Evolutionary conservation across 2,888 invertebrate genomes (phyloP).

Genomic region (Caradrina clavipalpis): DNA sequence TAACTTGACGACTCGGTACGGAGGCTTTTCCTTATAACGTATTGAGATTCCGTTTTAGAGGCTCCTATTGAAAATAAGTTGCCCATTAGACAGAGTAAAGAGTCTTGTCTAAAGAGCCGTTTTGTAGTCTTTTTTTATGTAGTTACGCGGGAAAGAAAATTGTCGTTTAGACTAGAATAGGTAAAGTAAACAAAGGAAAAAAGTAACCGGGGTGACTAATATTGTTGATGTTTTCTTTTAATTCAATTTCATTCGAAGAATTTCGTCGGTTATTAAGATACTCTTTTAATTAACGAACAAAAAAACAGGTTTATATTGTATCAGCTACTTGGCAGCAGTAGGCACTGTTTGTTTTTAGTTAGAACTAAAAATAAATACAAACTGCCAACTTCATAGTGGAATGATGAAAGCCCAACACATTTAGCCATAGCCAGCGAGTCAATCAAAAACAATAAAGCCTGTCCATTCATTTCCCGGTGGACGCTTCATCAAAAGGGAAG

Average conservation of each 20-base stretch:
- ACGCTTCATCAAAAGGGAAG: slow-evolving; percentile 30
- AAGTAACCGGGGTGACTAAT: no score
- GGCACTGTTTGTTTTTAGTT: no score
- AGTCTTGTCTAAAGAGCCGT: slow-evolving; percentile 1
- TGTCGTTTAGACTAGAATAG: no score
- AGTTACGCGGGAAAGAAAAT: background rate
- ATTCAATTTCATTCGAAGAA: no score
- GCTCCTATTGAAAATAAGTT: slow-evolving; percentile 25
- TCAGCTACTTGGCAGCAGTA: no score
- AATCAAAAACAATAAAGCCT: slow-evolving; percentile 21
- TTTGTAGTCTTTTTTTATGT: background rate
- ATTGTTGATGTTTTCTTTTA: no score
- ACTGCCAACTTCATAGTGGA: background rate
- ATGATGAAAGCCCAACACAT: background rate
- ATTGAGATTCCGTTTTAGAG: slow-evolving; percentile 1
- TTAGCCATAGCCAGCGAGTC: background rate
- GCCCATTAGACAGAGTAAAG: slow-evolving; percentile 5
- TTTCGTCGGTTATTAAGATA: no score
- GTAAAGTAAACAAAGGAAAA: no score
- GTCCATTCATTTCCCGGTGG: slow-evolving; percentile 28
- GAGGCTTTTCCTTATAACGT: slow-evolving; percentile 23
- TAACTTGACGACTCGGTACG: slow-evolving; percentile 21
- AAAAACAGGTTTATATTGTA: no score
- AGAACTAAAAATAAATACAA: background rate
- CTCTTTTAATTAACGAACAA: no score